A percentile compares a stretch with the other conserved stretches of the same genome.
phyloP scores from a whole-genome alignment of 2,797 vertebrate species.

The Rhinella marina region DNA sequence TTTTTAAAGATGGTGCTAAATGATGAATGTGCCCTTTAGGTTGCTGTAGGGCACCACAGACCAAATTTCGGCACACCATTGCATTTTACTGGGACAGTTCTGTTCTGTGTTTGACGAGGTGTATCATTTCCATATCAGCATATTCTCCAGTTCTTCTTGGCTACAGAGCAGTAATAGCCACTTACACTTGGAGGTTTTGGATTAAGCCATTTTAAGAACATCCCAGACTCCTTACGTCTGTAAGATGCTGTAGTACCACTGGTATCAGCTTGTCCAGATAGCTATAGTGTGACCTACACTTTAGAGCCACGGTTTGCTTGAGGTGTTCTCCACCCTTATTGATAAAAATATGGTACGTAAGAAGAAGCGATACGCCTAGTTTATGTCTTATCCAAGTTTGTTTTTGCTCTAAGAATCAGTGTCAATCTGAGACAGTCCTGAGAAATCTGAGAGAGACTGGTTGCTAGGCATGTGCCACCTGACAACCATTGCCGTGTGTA shows the following conservation, averaged over 20 bases:
- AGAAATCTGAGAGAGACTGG: too few relatives aligned
- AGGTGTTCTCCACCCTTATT: too few relatives aligned
- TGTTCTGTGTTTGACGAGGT: constrained; percentile 19
- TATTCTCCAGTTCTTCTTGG: not conserved
- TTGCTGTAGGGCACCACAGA: not conserved
- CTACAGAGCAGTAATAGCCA: not conserved
- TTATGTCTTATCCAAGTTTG: too few relatives aligned
- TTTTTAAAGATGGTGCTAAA: not conserved
- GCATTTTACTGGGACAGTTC: constrained; percentile 23
- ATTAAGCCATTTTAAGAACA: not conserved
- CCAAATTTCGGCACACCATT: constrained; percentile 6
- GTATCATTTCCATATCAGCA: constrained; percentile 15
- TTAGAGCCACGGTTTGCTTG: too few relatives aligned
- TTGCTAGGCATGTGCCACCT: too few relatives aligned
- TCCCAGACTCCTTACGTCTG: not conserved
- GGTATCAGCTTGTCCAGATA: too few relatives aligned
- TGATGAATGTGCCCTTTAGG: constrained; percentile 9
- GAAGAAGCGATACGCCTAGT: too few relatives aligned
- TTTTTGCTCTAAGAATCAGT: too few relatives aligned
- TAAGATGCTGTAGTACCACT: not conserved
- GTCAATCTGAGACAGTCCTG: too few relatives aligned
- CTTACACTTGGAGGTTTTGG: not conserved
- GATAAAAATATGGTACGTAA: too few relatives aligned
- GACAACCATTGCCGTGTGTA: too few relatives aligned
- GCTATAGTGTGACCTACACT: too few relatives aligned